Percentiles rank a stretch among this genome's conserved stretches.
These are phyloP conservation scores for Chloebia gouldiae DNA, from an alignment of 2,113 vertebrate genomes.

Conservation along the genomic window DNA sequence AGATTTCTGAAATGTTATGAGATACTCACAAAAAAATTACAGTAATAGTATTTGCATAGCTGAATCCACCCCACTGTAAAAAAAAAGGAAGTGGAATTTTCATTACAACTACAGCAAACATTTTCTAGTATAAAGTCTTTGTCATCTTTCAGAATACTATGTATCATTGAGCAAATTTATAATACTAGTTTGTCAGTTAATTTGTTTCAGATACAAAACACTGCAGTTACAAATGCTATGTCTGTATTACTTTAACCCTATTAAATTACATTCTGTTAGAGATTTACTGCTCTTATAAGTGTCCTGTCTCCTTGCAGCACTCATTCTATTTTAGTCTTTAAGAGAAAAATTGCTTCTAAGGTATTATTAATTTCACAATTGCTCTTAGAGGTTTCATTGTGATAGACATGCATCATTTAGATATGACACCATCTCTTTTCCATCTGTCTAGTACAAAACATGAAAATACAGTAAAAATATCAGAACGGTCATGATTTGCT, in stretches of 20 bases:
- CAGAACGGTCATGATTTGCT: not conserved
- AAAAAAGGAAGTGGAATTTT: not conserved
- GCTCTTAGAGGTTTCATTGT: not conserved
- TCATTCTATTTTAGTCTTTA: not conserved
- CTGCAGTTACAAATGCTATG: not conserved
- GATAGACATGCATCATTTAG: not conserved
- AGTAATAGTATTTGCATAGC: not conserved
- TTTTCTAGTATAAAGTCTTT: not conserved
- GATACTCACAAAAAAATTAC: not conserved
- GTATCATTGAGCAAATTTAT: not conserved
- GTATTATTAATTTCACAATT: not conserved
- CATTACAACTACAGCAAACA: not conserved
- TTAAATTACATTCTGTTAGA: not conserved
- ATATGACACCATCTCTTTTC: not conserved
- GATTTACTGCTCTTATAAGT: not conserved
- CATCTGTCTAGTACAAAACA: not conserved
- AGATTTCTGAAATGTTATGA: not conserved
- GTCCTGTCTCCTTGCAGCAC: not conserved
- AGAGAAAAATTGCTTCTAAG: not conserved
- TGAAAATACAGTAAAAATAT: not conserved
- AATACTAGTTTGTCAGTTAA: not conserved
- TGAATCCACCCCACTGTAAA: not conserved
- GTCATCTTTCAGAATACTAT: not conserved
- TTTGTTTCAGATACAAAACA: not conserved
- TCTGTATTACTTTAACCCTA: not conserved